Percentiles rank a stretch among this genome's conserved stretches.
Evolutionary conservation across 1,140 invertebrate genomes (phyloP).

Genomic region (Theocolax elegans): DNA sequence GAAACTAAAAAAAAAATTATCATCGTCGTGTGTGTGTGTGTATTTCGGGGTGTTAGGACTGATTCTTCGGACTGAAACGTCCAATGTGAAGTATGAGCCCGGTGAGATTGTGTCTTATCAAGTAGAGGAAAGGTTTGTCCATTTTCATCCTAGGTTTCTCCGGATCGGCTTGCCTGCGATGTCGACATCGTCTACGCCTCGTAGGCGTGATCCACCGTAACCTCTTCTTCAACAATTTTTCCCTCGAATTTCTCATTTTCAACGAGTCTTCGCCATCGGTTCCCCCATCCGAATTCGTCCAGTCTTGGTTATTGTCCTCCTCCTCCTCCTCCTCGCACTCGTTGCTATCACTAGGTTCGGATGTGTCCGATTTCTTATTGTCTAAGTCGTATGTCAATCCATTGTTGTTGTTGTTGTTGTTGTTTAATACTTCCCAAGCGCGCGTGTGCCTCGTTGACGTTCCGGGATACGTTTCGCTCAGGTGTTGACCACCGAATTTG

Average conservation of each 20-base stretch:
- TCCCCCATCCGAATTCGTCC: constrained; percentile 22
- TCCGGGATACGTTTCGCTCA: constrained; percentile 82
- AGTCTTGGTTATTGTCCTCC: constrained; percentile 4
- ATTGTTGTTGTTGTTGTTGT: constrained; percentile 33
- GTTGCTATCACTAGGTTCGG: constrained; percentile 41
- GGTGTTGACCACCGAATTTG: constrained; percentile 75
- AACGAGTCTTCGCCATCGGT: not conserved
- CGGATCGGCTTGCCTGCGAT: constrained; percentile 73
- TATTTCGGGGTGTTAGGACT: constrained; percentile 30
- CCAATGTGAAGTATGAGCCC: constrained; percentile 88
- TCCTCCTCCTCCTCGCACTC: constrained; percentile 51
- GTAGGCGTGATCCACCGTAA: constrained; percentile 9
- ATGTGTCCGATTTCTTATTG: not conserved
- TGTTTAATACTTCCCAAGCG: constrained; percentile 28
- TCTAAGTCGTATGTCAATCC: not conserved
- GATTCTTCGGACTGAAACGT: constrained; percentile 77
- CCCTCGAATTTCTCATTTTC: constrained; percentile 40
- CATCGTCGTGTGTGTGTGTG: no score
- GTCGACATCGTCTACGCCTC: constrained; percentile 57
- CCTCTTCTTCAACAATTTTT: constrained; percentile 45
- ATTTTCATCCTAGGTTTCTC: constrained; percentile 80
- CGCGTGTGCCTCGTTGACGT: constrained; percentile 66
- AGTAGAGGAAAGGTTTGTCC: constrained; percentile 86
- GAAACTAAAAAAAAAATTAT: no score
- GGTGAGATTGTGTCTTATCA: constrained; percentile 87